phyloP scores from a whole-genome alignment of 2,797 vertebrate genomes.

The Coccyzus lansbergi region DNA sequence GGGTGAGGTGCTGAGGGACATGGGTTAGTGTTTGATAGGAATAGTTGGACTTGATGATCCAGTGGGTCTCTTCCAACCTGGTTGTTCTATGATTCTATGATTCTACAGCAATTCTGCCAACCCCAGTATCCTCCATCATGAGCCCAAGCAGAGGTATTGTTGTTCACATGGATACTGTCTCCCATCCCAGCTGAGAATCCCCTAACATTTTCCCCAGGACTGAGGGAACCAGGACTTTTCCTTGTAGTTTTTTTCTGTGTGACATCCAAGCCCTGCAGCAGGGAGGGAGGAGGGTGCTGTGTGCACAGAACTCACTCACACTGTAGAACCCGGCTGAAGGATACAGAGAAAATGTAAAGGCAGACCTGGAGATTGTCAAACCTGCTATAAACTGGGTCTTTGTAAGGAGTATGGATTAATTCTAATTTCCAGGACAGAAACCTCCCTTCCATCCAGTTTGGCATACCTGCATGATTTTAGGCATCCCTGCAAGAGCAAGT shows the following conservation, averaged over 20 bases:
- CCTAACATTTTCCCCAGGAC: neutral
- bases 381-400: neutral
- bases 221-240: neutral
- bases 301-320: rapidly evolving
- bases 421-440: slow-evolving; percentile 12
- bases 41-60: too few relatives aligned
- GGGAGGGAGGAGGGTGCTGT: neutral
- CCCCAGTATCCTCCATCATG: rapidly evolving
- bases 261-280: neutral
- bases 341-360: neutral
- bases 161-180: neutral
- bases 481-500: neutral
- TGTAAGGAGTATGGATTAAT: slow-evolving; percentile 30
- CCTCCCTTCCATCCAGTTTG: neutral
- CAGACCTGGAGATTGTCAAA: slow-evolving; percentile 48
- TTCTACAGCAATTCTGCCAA: neutral
- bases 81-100: too few relatives aligned
- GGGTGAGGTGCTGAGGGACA: too few relatives aligned
- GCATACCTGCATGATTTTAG: neutral
- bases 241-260: rapidly evolving
- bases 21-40: too few relatives aligned
- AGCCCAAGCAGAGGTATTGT: neutral
- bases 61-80: too few relatives aligned
- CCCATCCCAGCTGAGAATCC: neutral
- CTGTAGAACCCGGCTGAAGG: neutral